Conservation (phyloP, 1,140 invertebrate genomes). For the Periplaneta americana region DNA sequence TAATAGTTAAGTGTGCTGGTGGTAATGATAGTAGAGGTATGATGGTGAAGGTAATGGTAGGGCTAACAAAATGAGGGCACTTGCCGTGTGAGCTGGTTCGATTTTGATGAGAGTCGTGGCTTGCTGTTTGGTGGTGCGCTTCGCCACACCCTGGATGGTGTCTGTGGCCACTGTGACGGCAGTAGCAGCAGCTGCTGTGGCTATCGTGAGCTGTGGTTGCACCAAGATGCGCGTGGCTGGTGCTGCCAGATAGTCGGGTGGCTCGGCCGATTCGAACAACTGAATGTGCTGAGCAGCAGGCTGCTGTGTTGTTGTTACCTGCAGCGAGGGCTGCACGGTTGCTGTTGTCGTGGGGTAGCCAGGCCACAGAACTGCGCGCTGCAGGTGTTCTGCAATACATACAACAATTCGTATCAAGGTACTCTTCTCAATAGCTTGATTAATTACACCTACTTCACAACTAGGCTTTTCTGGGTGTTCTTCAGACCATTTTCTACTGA, state of each 20-base stretch:
- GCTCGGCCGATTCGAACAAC: conserved; percentile 10
- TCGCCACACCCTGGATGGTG: conserved; percentile 1
- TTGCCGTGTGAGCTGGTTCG: conserved; percentile 48
- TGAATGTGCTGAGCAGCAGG: conserved; percentile 14
- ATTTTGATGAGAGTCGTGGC: conserved; percentile 50
- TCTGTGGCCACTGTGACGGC: conserved; percentile 37
- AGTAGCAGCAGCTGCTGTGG: conserved; percentile 48
- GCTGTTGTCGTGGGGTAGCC: conserved; percentile 40
- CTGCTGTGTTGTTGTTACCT: not conserved
- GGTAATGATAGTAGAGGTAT: too few relatives aligned
- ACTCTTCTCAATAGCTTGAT: too few relatives aligned
- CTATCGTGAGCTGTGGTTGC: conserved; percentile 19
- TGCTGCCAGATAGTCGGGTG: not conserved
- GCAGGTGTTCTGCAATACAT: conserved; percentile 54
- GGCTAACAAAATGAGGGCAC: too few relatives aligned
- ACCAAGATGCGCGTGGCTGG: conserved; percentile 41
- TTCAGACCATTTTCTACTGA: too few relatives aligned
- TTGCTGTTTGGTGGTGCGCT: not conserved
- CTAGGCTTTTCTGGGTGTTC: too few relatives aligned
- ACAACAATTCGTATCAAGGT: too few relatives aligned
- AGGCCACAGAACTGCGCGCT: conserved; percentile 69
- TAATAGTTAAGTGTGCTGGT: too few relatives aligned
- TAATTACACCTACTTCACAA: too few relatives aligned
- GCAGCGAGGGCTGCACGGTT: conserved; percentile 3
- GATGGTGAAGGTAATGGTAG: too few relatives aligned